Evolutionary conservation across 2,888 invertebrate genomes (phyloP).

Genomic region (Pycnomerus fuliginosus): DNA sequence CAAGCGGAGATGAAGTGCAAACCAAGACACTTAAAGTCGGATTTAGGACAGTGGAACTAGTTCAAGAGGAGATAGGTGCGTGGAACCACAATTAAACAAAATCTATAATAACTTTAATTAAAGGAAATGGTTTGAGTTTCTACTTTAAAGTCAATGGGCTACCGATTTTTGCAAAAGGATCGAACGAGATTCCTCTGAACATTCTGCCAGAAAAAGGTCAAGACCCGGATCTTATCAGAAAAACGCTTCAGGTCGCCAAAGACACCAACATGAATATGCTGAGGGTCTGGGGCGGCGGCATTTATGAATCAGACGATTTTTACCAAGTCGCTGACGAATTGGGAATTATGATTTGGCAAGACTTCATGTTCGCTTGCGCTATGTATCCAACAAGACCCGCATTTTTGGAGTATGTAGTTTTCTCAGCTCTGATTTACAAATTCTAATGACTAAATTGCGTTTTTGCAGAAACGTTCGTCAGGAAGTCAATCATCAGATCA

Average conservation of each 20-base stretch:
- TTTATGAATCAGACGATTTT: slow-evolving; percentile 89
- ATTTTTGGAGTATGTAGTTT: slow-evolving; percentile 62
- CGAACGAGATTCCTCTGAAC: slow-evolving; percentile 89
- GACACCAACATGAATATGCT: slow-evolving; percentile 89
- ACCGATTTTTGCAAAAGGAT: slow-evolving; percentile 92
- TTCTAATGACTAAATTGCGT: too few species aligned
- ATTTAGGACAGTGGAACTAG: slow-evolving; percentile 80
- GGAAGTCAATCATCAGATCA: not conserved
- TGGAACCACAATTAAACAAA: not conserved
- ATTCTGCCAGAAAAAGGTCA: slow-evolving; percentile 75
- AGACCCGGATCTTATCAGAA: slow-evolving; percentile 59
- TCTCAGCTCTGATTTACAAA: too few species aligned
- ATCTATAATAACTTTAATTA: slow-evolving; percentile 4
- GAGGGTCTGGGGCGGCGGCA: slow-evolving; percentile 98
- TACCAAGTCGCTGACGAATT: slow-evolving; percentile 83
- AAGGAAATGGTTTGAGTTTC: slow-evolving; percentile 68
- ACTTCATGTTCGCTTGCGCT: slow-evolving; percentile 94
- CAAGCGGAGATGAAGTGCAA: slow-evolving; percentile 41
- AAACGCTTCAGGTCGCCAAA: slow-evolving; percentile 68
- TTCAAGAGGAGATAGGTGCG: slow-evolving; percentile 65
- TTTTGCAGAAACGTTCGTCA: not conserved
- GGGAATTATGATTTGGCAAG: slow-evolving; percentile 96
- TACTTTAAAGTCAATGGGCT: slow-evolving; percentile 83
- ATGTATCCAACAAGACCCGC: slow-evolving; percentile 81
- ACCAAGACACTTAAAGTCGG: slow-evolving; percentile 67